Base-by-base conservation (phyloP, 2,888 invertebrate species). In the Andrena trimmerana region DNA sequence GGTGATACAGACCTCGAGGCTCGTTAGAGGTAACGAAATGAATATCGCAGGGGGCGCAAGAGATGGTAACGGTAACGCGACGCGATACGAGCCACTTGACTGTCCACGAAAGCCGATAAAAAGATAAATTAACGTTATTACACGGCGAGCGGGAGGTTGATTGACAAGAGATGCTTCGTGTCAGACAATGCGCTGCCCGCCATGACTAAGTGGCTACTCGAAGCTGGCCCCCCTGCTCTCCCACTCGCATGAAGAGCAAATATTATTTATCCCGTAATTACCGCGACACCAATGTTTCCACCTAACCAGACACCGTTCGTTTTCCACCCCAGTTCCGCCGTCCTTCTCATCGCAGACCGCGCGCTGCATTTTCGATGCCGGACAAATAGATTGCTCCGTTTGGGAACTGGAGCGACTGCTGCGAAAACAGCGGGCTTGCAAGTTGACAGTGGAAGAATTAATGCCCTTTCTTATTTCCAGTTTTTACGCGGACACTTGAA, bases 181-280 rank as follows among this genome's bases (percentile, higher is more conserved):
- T 57, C 75, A 60, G 70, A 59, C 77, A 85, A 83, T 75, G 69
- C 68, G 76, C 70, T 73, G 71, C 75, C 65, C 16, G 72, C 67
- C 63, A 76, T 78, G 88, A 73, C 78, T 80, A 85, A 87, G 78
- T 85, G 72, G 54, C 60, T 73, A 66, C 75, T 85, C 73, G 48
- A 60, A 72, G 54, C 66, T 70, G 27, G 50, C 77, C 74, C 65
- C 20, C n/a, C 63, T 29, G 69, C 42, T 13, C 16, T 16, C 16
- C 42, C 59, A 65, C 81, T 78, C 72, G 76, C 48, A 50, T 42
- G 70, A 29, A 81, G 78, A 81, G 83, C 70, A 81, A 84, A 84
- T 86, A 84, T 78, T 86, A 73, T 86, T 81, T 74, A 76, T 78
- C 81, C 71, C 78, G 69, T 78, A 74, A 84, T 75, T 82, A 78